These are phyloP conservation scores for Thaumetopoea pityocampa DNA, from an alignment of 1,140 invertebrate genomes.

Conservation along the genomic window DNA sequence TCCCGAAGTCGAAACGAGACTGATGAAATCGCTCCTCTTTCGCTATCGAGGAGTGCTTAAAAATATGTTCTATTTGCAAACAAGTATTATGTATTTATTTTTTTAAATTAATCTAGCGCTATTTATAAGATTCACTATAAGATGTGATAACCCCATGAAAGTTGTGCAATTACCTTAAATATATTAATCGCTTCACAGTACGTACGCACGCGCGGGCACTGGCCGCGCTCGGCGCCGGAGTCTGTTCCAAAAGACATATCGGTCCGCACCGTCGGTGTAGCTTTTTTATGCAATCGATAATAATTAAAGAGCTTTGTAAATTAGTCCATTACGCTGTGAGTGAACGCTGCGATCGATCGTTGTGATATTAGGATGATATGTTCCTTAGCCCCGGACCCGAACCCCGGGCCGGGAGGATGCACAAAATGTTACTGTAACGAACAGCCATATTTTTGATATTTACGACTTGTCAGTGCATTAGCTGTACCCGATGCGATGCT, in stretches of 20 bases:
- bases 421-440: constrained; percentile 62
- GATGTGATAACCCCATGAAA: constrained; percentile 13
- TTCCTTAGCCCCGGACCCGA: constrained; percentile 21
- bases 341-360: constrained; percentile 53
- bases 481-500: constrained; percentile 38
- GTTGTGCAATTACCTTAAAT: constrained; percentile 14
- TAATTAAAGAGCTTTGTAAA: constrained; percentile 21
- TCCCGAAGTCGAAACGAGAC: constrained; percentile 18
- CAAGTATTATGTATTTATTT: constrained; percentile 33
- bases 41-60: constrained; percentile 12
- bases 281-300: constrained; percentile 37
- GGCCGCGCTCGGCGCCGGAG: constrained; percentile 12
- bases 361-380: constrained; percentile 67
- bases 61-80: too few relatives aligned
- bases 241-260: constrained; percentile 46
- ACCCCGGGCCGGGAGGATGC: constrained; percentile 35
- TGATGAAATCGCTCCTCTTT: constrained; percentile 20
- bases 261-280: constrained; percentile 47
- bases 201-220: too few relatives aligned
- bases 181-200: too few relatives aligned
- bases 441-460: constrained; percentile 72
- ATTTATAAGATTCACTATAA: constrained; percentile 21
- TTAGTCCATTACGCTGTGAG: constrained; percentile 15
- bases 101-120: constrained; percentile 17
- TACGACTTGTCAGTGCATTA: constrained; percentile 44